Evolutionary conservation across 2,797 vertebrate genomes (phyloP).

Genomic region (Notoglanidium macrostoma): DNA sequence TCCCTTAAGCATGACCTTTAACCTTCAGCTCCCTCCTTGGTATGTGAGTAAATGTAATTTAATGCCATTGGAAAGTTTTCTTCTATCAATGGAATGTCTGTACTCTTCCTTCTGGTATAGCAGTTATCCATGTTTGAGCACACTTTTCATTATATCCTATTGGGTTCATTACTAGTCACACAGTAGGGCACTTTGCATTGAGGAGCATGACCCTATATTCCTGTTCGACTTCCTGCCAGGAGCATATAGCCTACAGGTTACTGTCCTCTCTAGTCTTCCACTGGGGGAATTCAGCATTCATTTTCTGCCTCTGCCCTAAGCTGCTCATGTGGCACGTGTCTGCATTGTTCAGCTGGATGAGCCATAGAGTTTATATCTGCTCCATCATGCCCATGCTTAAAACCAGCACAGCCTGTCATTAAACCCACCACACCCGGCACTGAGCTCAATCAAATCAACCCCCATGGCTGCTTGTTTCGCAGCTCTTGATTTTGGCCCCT

Average conservation of each 20-base stretch:
- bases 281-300: background rate
- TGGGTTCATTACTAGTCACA: background rate
- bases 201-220: conserved; percentile 42
- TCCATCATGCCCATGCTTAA: conserved; percentile 29
- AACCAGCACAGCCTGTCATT: conserved; percentile 36
- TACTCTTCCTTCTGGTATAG: background rate
- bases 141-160: background rate
- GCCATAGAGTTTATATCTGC: conserved; percentile 23
- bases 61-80: background rate
- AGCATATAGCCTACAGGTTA: conserved; percentile 20
- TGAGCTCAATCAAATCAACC: conserved; percentile 45
- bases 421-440: conserved; percentile 38
- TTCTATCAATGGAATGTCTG: background rate
- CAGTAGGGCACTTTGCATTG: conserved; percentile 8
- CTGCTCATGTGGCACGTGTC: conserved; percentile 16
- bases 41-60: background rate
- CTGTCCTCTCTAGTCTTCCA: conserved; percentile 27
- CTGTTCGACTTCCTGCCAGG: conserved; percentile 33
- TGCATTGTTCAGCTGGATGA: conserved; percentile 17
- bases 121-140: background rate
- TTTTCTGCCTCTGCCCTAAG: conserved; percentile 32
- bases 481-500: conserved; percentile 32
- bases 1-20: background rate
- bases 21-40: background rate
- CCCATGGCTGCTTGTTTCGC: conserved; percentile 52